Base-by-base conservation (phyloP, 2,797 vertebrate species). In the Brachymystax lenok region DNA sequence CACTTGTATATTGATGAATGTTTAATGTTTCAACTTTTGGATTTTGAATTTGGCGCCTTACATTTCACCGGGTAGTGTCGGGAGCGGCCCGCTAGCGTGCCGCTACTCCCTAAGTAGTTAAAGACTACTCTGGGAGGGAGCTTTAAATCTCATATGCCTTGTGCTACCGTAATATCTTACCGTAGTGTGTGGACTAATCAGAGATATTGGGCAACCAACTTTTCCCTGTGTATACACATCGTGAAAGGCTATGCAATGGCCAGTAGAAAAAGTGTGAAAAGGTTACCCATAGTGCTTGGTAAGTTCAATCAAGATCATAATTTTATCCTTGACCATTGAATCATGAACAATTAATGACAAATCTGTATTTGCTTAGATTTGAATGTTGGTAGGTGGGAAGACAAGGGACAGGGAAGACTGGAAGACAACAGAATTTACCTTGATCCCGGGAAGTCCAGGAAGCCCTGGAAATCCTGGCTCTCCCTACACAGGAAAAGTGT, bases 391-490 rank as follows among this genome's bases (percentile, higher is more conserved):
- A 30, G 78, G 54, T 1, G 70, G 80, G 72, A 13, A 64, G 87
- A 86, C 80, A 85, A 84, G 80, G 87, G 73, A 69, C 75, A 74
- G 28, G 67, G n/a, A 75, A 68, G 63, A 30, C 19, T 50, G 79
- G 81, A 66, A 89, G 90, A 92, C 88, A 93, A 90, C 85, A 70
- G 46, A 86, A 69, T 86, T 98, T 99, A 99, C 98, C 98, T 99
- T 99, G 96, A 99, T 99, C 91, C 98, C 98, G 89, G 98, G 98
- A 87, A 99, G 96, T 97, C 98, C 98, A 96, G 98, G 98, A 93
- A 99, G 97, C 94, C 98, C 98, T 95, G 98, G 98, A 91, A 99
- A 97, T 94, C 98, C 98, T 96, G 98, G 97, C 96, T 99, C 98
- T 96, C 98, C 98, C 98, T 99, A 96, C 87, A 95, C 73, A 95